Evolutionary conservation across 2,888 invertebrate genomes (phyloP), one percentile per base, ranked within the genome.

Genomic region (Rhagium mordax): DNA sequence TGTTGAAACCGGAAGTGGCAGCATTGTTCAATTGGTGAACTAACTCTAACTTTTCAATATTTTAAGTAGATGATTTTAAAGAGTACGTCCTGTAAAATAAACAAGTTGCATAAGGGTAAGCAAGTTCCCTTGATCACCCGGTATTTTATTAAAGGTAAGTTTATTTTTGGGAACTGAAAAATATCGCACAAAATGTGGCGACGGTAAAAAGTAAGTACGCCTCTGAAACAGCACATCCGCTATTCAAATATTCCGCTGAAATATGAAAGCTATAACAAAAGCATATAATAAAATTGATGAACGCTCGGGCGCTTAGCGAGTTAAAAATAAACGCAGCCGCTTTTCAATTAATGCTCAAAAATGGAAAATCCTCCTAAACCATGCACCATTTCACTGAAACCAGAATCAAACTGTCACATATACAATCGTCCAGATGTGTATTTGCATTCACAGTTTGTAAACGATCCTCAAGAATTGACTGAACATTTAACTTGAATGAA

Each of bases 331-430:
- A 83, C 82, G 81, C 83, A 76, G 78, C 78, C 81, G 83, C 82
- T 84, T 85, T 86, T 83, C 86, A 86, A 86, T 86, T 85, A 86
- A 85, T 81, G 85, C 79, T 83, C 84, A 86, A 86, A 86, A 87
- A 87, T 86, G 85, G 86, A 85, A 86, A 85, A 85, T 85, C 87
- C 85, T 81, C 82, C 81, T 81, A 81, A 84, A 85, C 85, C 85
- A 83, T 85, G 84, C 85, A 85, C 83, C 84, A 85, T 85, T 85
- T 84, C 85, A 84, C 82, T 82, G 84, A 83, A 82, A 84, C 82
- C 84, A 82, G 84, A 86, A 84, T 84, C 83, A 83, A 83, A 82
- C 82, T 85, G 84, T 85, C 85, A 84, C 83, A 82, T 75, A 67
- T 73, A 71, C 78, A 82, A 69, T 79, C 74, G 78, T 24, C 81